Base-by-base conservation (phyloP, 92 coral and sea anemone species). In the Epizoanthus scotinus region DNA sequence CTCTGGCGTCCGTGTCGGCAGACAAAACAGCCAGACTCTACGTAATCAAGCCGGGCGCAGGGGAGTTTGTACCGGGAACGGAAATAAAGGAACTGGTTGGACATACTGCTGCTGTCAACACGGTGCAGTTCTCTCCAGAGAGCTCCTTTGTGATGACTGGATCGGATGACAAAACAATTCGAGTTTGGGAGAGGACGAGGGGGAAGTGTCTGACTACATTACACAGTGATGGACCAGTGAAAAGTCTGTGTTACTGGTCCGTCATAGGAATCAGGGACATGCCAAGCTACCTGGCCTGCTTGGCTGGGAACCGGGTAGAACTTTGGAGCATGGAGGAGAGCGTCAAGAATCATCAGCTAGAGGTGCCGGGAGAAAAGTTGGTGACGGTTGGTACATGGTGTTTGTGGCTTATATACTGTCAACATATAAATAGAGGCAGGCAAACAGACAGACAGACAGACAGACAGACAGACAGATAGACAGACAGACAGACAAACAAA, bases 31-130 rank as follows among this genome's bases (percentile, higher is more conserved):
- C 89, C 7, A 91, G 99, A 12, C 79, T 90, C 2, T 85, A 86
- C 84, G 87, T 87, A 73, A 93, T 96, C 69, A 89, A 85, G 19
- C 94, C 98, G 2, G 99, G 98, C 9, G 81, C 94, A 5, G 99
- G 99, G 0, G 98, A 94, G 71, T 93, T 96, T 69, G 97, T 96
- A 7, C 93, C 90, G 1, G 99, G 99, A 3, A 77, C 73, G 0
- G 97, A 96, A n/a, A 87, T 89, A 15, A 83, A 74, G 64, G 64
- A 59, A 28, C 85, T 96, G 38, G 47, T 73, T 10, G 92, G 95
- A 21, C 98, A 96, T 69, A 73, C 85, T n/a, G 92, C 82, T 2
- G 71, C 96, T 0, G 98, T 96, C 29, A 93, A 94, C 78, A 90
- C 84, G 44, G 85, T 96, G 3, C 87, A 89, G 50, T 91, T 96